Percentiles rank a stretch among this genome's conserved stretches.
Conservation (phyloP, 1,140 invertebrate species). For the Yoshiicerus persimilis region DNA sequence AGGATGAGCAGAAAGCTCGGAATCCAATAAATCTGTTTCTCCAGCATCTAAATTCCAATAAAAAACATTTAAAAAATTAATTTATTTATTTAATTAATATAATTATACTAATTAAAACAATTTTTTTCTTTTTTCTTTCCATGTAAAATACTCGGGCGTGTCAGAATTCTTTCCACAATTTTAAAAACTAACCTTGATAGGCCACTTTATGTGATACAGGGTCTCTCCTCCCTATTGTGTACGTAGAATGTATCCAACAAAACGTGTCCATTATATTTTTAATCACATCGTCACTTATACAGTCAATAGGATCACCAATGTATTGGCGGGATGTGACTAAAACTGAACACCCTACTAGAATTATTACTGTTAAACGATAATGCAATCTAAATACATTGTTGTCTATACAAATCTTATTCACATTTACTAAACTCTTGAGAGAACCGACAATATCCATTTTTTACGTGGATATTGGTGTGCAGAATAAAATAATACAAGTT, state of each 20-base stretch:
- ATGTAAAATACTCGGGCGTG: too few species aligned
- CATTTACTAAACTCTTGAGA: conserved; percentile 56
- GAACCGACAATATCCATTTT: background rate
- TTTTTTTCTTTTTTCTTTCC: too few species aligned
- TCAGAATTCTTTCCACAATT: too few species aligned
- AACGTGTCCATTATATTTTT: background rate
- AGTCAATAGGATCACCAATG: conserved; percentile 64
- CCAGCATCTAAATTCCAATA: background rate
- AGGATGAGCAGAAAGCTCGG: background rate
- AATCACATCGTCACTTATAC: conserved; percentile 41
- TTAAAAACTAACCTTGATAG: too few species aligned
- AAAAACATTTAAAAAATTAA: too few species aligned
- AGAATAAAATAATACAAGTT: too few species aligned
- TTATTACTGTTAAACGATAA: conserved; percentile 66
- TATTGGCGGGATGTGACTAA: conserved; percentile 66
- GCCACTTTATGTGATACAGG: too few species aligned
- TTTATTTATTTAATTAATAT: too few species aligned
- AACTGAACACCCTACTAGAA: conserved; percentile 63
- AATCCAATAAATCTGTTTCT: background rate
- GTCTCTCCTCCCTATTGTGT: background rate
- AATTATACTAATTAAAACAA: too few species aligned
- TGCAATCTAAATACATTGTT: conserved; percentile 67
- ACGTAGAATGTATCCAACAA: conserved; percentile 25
- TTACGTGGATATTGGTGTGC: background rate
- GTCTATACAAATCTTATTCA: conserved; percentile 55